These are phyloP conservation scores for Herminia tarsipennalis DNA, from an alignment of 2,888 invertebrate genomes.

Conservation along the genomic window DNA sequence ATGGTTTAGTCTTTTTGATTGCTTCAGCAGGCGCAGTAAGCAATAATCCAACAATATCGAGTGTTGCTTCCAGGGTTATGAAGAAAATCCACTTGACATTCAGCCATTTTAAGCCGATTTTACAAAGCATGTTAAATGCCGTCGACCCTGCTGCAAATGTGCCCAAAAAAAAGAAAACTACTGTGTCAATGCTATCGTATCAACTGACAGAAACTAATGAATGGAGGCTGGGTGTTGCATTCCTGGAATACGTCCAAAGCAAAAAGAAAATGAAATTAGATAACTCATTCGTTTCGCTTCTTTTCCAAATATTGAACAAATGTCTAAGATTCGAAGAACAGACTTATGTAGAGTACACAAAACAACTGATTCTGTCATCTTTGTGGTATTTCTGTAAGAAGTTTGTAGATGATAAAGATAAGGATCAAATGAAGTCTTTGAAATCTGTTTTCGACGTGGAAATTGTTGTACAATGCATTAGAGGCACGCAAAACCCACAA, in stretches of 20 bases:
- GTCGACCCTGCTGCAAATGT: constrained; percentile 66
- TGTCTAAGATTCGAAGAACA: constrained; percentile 94
- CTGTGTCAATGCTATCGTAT: constrained; percentile 80
- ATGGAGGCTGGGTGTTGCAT: constrained; percentile 92
- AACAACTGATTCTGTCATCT: constrained; percentile 93
- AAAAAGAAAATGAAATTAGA: constrained; percentile 92
- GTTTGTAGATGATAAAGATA: constrained; percentile 73
- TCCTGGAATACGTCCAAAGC: constrained; percentile 94
- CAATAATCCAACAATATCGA: constrained; percentile 86
- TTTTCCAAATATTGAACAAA: constrained; percentile 92
- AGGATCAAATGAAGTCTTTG: constrained; percentile 71
- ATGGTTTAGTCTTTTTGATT: constrained; percentile 80
- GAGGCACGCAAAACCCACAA: constrained; percentile 96
- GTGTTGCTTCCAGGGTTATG: constrained; percentile 87
- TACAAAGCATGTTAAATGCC: constrained; percentile 86
- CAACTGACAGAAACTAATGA: constrained; percentile 87
- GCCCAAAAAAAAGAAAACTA: constrained; percentile 73
- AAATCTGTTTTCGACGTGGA: constrained; percentile 89
- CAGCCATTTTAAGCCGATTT: constrained; percentile 83
- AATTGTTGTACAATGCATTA: constrained; percentile 93
- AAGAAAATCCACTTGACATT: constrained; percentile 89
- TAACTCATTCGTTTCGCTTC: constrained; percentile 88
- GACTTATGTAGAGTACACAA: constrained; percentile 93
- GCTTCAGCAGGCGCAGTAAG: constrained; percentile 84
- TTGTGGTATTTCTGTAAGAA: constrained; percentile 90